These are phyloP conservation scores for Drepana arcuata DNA, from an alignment of 1,140 invertebrate genomes.

Conservation along the genomic window DNA sequence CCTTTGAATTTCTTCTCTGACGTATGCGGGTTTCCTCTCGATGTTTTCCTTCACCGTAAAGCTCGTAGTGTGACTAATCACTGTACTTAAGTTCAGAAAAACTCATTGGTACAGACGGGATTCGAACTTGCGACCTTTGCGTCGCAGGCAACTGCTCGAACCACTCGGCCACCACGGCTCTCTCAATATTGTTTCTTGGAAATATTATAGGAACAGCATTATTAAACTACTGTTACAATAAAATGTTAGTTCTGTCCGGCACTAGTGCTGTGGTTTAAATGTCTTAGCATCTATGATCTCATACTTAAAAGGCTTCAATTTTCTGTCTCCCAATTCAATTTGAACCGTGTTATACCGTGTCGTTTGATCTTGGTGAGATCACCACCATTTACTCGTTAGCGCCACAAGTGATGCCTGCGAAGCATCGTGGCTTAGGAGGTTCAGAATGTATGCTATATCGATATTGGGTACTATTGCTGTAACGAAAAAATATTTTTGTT, in stretches of 20 bases:
- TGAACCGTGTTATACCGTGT: background rate
- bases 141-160: too few species aligned
- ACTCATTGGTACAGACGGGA: too few species aligned
- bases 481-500: too few species aligned
- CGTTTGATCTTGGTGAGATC: constrained; percentile 1
- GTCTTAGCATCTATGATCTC: background rate
- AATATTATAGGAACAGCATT: background rate
- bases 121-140: too few species aligned
- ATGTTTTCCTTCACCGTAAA: too few species aligned
- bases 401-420: constrained; percentile 8
- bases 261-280: background rate
- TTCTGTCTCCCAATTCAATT: background rate
- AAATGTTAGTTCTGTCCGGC: constrained; percentile 5
- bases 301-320: constrained; percentile 1
- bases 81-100: too few species aligned
- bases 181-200: constrained; percentile 1
- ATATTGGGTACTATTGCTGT: too few species aligned
- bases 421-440: constrained; percentile 6
- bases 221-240: constrained; percentile 2
- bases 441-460: too few species aligned
- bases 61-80: too few species aligned
- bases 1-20: too few species aligned
- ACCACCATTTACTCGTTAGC: constrained; percentile 1
- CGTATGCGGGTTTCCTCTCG: too few species aligned
- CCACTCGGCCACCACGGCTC: too few species aligned